These are phyloP conservation scores for Arizona elegans DNA, from an alignment of 2,113 vertebrate species.

Conservation along the genomic window DNA sequence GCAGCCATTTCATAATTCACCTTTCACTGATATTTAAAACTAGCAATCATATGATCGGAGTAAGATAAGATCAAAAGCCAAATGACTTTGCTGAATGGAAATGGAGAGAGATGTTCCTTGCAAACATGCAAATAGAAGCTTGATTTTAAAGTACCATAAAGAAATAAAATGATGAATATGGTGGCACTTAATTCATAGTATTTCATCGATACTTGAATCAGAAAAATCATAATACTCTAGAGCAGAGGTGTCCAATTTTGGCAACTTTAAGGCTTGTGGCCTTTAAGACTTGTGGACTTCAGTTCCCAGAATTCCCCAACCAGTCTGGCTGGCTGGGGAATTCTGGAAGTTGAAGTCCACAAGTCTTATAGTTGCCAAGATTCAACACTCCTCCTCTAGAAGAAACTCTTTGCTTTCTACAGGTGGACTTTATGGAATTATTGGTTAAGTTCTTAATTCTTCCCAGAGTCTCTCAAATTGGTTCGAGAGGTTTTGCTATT, in stretches of 20 bases:
- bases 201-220: conserved; percentile 45
- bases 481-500: not conserved
- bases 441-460: conserved; percentile 59
- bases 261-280: not conserved
- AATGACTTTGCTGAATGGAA: conserved; percentile 22
- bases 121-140: conserved; percentile 37
- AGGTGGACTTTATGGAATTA: conserved; percentile 56
- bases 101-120: conserved; percentile 20
- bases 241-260: not conserved
- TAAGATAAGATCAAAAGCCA: conserved; percentile 8
- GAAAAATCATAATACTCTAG: conserved; percentile 50
- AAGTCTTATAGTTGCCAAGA: not conserved
- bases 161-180: conserved; percentile 50
- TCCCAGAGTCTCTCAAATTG: conserved; percentile 46
- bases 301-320: no score
- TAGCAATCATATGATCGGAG: conserved; percentile 17
- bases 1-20: conserved; percentile 29
- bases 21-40: conserved; percentile 29
- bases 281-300: no score
- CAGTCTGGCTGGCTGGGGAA: not conserved
- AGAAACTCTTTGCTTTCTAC: conserved; percentile 52
- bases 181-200: conserved; percentile 56
- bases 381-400: not conserved
- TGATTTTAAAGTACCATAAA: conserved; percentile 27
- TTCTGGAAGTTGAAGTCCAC: not conserved